Percentiles rank a stretch among this genome's conserved stretches.
These are phyloP conservation scores for Hippocampus barbouri DNA, from an alignment of 2,113 vertebrate genomes.

Conservation along the genomic window DNA sequence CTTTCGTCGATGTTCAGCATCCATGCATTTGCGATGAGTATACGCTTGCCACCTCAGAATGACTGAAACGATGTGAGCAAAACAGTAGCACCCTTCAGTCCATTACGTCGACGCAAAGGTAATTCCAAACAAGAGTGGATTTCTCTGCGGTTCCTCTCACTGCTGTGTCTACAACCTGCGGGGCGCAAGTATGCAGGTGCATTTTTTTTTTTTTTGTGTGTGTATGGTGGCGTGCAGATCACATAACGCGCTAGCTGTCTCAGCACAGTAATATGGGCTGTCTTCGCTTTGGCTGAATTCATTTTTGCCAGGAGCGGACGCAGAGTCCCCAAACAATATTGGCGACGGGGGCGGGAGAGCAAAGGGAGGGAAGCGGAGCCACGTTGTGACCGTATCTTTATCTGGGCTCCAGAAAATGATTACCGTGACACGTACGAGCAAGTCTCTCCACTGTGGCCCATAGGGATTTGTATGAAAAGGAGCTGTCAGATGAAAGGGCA, in stretches of 20 bases:
- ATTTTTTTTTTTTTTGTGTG: neutral
- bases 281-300: slow-evolving; percentile 43
- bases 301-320: slow-evolving; percentile 41
- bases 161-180: slow-evolving; percentile 11
- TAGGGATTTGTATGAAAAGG: slow-evolving; percentile 47
- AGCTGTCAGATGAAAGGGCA: slow-evolving; percentile 60
- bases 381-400: slow-evolving; percentile 50
- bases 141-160: slow-evolving; percentile 12
- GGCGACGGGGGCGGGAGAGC: slow-evolving; percentile 23
- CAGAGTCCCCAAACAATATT: slow-evolving; percentile 59
- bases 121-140: slow-evolving; percentile 26
- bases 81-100: slow-evolving; percentile 6
- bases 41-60: slow-evolving; percentile 17
- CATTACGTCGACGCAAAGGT: slow-evolving; percentile 16
- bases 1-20: slow-evolving; percentile 7
- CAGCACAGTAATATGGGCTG: neutral
- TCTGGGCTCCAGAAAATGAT: slow-evolving; percentile 53
- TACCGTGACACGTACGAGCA: slow-evolving; percentile 44
- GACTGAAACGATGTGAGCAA: slow-evolving; percentile 3
- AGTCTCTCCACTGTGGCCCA: slow-evolving; percentile 46
- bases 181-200: slow-evolving; percentile 1
- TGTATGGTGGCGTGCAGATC: slow-evolving; percentile 28
- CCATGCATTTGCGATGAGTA: slow-evolving; percentile 19
- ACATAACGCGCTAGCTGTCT: neutral
- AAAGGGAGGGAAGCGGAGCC: slow-evolving; percentile 31